Evolutionary conservation across 2,888 invertebrate species (phyloP), one percentile per base, ranked within the genome.

Genomic region (Thalpophila matura): DNA sequence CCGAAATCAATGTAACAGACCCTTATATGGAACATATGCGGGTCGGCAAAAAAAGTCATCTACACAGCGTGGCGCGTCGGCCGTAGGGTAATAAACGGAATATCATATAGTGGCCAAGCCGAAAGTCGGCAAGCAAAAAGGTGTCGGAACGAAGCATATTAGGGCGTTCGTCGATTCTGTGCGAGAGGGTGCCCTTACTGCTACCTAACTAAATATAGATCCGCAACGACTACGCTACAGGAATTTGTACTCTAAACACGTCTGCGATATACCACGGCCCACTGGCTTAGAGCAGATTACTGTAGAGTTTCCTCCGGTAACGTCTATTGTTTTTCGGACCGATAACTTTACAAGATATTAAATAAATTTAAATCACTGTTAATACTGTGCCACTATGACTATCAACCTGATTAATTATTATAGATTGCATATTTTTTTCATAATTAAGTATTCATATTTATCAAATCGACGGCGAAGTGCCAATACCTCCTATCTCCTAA

Each of bases 171-270:
- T 77, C 69, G 76, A 71, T 73, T 78, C 77, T 76, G 73, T 69
- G 58, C 66, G 79, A 75, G 81, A 87, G 89, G 88, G 89, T 83
- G 85, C 85, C 84, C 81, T 86, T 77, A 77, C 82, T 79, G 77
- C 75, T 77, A 79, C 80, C 79, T 82, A 80, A 85, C 91, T 92
- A 91, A 90, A 92, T 89, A 91, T 91, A 92, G 91, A 90, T 87
- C 86, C 81, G 86, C 88, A 87, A 79, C 59, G 64, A 72, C 69
- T 75, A 45, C 70, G 77, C 71, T 83, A 85, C 79, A 80, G 86
- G 88, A 90, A 88, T 91, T 86, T 89, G 78, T 88, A 89, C 86
- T 86, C 86, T 85, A 88, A 87, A 87, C 86, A 90, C 89, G 84
- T 85, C 75, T 79, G 75, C 63, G 65, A 67, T 59, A 75, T 81